A percentile compares a stretch with the other conserved stretches of the same genome.
Evolutionary conservation across 2,797 vertebrate species (phyloP).

Genomic region (Threskiornis aethiopicus): DNA sequence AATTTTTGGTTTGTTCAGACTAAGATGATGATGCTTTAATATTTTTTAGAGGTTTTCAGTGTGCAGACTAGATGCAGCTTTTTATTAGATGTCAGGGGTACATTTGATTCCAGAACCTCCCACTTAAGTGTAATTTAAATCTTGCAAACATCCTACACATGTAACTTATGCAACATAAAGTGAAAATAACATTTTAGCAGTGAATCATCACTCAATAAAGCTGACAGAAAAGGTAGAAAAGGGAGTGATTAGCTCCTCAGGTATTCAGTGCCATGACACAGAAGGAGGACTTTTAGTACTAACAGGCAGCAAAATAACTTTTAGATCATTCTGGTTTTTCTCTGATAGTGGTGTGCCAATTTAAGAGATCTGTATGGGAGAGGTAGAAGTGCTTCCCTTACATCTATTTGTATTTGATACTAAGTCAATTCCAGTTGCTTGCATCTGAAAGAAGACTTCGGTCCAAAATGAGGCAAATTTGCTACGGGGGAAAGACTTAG

Average conservation of each 20-base stretch:
- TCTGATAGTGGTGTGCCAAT: background rate
- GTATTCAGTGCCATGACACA: background rate
- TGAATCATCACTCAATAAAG: slow-evolving; percentile 51
- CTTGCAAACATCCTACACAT: slow-evolving; percentile 54
- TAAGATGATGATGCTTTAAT: background rate
- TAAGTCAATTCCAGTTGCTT: background rate
- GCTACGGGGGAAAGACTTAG: background rate
- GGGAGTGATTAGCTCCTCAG: slow-evolving; percentile 3
- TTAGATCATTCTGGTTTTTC: background rate
- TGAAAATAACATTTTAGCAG: slow-evolving; percentile 43
- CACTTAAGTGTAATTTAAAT: slow-evolving; percentile 59
- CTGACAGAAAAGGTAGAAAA: slow-evolving; percentile 16
- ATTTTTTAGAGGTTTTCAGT: background rate
- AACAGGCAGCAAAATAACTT: background rate
- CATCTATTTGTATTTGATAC: background rate
- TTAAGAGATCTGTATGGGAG: background rate
- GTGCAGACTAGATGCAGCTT: background rate
- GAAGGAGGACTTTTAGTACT: background rate
- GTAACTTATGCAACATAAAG: slow-evolving; percentile 42
- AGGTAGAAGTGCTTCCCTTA: background rate
- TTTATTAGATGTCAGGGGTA: slow-evolving; percentile 45
- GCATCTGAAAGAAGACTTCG: background rate
- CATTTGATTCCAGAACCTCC: slow-evolving; percentile 53
- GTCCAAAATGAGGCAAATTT: background rate
- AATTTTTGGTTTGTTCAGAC: background rate